Conservation (phyloP, 2,113 vertebrate genomes). For the Urocitellus parryii region DNA sequence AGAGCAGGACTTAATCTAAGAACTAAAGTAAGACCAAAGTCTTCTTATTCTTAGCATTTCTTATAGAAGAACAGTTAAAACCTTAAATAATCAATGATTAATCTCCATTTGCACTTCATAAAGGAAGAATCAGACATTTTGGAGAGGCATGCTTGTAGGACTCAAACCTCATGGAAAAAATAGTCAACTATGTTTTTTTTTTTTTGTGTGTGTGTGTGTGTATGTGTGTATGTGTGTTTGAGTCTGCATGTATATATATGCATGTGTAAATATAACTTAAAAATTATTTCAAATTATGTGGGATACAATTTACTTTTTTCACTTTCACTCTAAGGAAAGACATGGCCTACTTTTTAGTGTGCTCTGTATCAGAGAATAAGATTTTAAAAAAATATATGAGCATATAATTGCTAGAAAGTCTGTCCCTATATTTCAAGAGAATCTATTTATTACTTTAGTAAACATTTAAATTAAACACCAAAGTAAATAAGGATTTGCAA, state of each 20-base stretch:
- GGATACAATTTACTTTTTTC: not conserved
- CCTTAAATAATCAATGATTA: not conserved
- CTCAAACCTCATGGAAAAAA: not conserved
- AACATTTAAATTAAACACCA: conserved; percentile 54
- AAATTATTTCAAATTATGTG: conserved; percentile 9
- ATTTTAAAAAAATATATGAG: not conserved
- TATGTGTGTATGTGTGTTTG: too few relatives aligned
- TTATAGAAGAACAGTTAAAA: not conserved
- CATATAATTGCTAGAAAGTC: conserved; percentile 22
- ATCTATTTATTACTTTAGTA: conserved; percentile 40
- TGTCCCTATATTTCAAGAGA: not conserved
- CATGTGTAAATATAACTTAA: not conserved
- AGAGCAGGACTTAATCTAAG: not conserved
- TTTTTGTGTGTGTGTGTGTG: too few relatives aligned
- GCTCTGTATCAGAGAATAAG: not conserved
- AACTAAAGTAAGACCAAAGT: not conserved
- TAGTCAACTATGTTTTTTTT: not conserved
- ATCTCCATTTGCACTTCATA: not conserved
- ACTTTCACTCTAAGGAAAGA: not conserved
- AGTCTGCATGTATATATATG: too few relatives aligned
- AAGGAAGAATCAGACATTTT: not conserved
- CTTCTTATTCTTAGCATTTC: not conserved
- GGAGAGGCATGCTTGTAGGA: not conserved
- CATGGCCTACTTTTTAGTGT: not conserved
- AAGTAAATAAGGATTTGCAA: not conserved